A percentile compares a stretch with the other conserved stretches of the same genome.
phyloP scores from a whole-genome alignment of 1,140 invertebrate genomes.

The Platyura marginata region DNA sequence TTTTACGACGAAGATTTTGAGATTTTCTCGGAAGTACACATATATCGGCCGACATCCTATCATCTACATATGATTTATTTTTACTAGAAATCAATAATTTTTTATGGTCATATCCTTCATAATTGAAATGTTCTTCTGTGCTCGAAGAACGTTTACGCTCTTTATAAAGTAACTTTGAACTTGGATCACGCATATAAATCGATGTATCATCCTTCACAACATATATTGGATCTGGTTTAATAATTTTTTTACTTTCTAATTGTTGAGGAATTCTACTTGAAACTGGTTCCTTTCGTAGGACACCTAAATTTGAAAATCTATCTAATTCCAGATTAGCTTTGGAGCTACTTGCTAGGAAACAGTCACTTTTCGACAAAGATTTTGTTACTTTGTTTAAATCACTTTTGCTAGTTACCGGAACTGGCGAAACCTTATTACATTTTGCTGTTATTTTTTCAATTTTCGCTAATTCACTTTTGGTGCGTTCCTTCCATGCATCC shows the following conservation, averaged over 20 bases:
- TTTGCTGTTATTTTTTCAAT: slow-evolving; percentile 17
- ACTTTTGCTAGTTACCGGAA: background rate
- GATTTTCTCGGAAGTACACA: slow-evolving; percentile 10
- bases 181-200: background rate
- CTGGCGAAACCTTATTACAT: slow-evolving; percentile 1
- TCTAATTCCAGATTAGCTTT: background rate
- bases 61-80: too few species aligned
- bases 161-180: background rate
- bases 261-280: too few species aligned
- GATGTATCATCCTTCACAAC: background rate
- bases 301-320: background rate
- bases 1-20: slow-evolving; percentile 17
- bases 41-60: background rate
- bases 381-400: background rate
- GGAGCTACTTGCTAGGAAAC: background rate
- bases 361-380: background rate
- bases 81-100: background rate
- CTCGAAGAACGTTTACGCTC: background rate
- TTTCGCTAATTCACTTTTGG: slow-evolving; percentile 17
- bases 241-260: too few species aligned
- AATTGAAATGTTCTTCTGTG: background rate
- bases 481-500: slow-evolving; percentile 13
- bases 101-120: background rate
- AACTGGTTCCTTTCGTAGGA: background rate
- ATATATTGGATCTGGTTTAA: background rate